Evolutionary conservation across 2,888 invertebrate genomes (phyloP), one percentile per base, ranked within the genome.

Genomic region (Cataglyphis cursor): DNA sequence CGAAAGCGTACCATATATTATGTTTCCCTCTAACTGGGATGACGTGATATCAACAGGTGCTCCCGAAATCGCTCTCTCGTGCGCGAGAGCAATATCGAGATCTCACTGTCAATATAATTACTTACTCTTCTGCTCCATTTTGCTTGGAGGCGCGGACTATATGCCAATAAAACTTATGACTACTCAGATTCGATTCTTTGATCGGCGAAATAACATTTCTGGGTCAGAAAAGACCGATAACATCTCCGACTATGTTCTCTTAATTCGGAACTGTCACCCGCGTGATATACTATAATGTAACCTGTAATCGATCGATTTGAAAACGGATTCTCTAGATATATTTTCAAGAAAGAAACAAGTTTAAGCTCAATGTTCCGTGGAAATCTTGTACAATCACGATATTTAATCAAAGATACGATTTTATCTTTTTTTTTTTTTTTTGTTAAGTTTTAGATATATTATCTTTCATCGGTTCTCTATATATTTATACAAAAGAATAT

Each of bases 71-170:
- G 74, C 83, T 83, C 81, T 82, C 81, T 82, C 73, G 78, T 24
- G 44, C 73, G 70, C 38, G 44, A 72, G 70, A 62, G 80, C 57
- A 80, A 82, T 84, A 83, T 76, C 72, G 28, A 66, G 28, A 66
- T n/a, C 12, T 24, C 35, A 64, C 31, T 51, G 59, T 35, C 48
- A 8, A n/a, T 72, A 76, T 85, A 85, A 87, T 87, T 87, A 87
- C 76, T 87, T 81, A 85, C 68, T 87, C 85, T 82, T 76, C 51
- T 66, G 87, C 48, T 85, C 81, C 76, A 78, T 85, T 87, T 87
- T 10, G 81, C 66, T 31, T 38, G 82, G 44, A 61, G 59, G 76
- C 64, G 61, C 73, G 64, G 66, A 75, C 57, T 64, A 44, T 65
- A 65, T 54, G 82, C 59, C 81, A 64, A 84, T 83, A 62, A 87